These are phyloP conservation scores for Thymelicus sylvestris DNA, from an alignment of 2,888 invertebrate species.

Conservation along the genomic window DNA sequence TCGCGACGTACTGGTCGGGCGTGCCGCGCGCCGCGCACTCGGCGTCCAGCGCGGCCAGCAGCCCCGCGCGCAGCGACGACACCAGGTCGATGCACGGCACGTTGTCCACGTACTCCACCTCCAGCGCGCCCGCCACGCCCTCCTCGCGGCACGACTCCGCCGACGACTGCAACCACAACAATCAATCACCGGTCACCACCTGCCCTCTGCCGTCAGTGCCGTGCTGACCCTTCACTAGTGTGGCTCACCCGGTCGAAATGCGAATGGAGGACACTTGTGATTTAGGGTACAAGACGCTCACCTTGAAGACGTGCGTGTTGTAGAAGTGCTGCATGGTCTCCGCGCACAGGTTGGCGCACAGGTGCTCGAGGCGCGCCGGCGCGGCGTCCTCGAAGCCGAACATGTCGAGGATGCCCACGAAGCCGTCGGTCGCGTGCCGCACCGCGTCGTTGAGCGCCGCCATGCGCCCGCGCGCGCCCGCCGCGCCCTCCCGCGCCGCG, in stretches of 20 bases:
- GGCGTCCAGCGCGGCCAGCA: constrained; percentile 95
- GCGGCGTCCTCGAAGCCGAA: constrained; percentile 98
- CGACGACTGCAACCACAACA: constrained; percentile 42
- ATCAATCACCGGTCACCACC: too few relatives aligned
- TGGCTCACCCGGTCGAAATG: too few relatives aligned
- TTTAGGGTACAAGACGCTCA: constrained; percentile 79
- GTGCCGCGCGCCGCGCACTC: constrained; percentile 93
- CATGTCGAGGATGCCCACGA: constrained; percentile 98
- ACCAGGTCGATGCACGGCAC: constrained; percentile 98
- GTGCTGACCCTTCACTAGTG: too few relatives aligned
- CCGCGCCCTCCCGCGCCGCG: constrained; percentile 89
- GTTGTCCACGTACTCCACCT: constrained; percentile 97
- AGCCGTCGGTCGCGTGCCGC: constrained; percentile 96
- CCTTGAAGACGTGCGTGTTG: constrained; percentile 98
- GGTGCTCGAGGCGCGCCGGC: constrained; percentile 95
- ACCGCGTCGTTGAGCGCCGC: constrained; percentile 96
- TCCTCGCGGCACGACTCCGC: constrained; percentile 96
- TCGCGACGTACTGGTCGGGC: constrained; percentile 78
- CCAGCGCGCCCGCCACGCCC: constrained; percentile 94
- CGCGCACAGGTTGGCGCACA: constrained; percentile 97
- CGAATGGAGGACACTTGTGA: too few relatives aligned
- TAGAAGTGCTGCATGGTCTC: constrained; percentile 99
- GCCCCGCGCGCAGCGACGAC: constrained; percentile 95
- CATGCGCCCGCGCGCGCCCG: constrained; percentile 94
- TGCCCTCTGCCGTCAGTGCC: too few relatives aligned